Conservation (phyloP, 2,113 vertebrate genomes). For the Ciconia stormi region DNA sequence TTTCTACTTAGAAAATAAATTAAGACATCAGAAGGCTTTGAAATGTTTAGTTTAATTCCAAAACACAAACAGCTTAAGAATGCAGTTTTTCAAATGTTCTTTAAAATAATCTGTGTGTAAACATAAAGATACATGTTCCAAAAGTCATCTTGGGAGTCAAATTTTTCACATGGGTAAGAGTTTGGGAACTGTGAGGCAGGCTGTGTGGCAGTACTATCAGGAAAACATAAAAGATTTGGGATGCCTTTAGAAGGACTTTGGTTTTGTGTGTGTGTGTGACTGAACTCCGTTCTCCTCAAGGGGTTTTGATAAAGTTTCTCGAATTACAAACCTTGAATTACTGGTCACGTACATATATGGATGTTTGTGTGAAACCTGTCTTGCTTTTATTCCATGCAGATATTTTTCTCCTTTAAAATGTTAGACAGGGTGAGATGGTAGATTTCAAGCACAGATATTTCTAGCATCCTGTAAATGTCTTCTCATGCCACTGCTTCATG, state of each 20-base stretch:
- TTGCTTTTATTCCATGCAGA: not conserved
- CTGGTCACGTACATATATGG: rapidly evolving
- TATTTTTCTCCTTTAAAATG: not conserved
- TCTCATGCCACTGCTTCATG: not conserved
- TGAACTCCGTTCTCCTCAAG: not conserved
- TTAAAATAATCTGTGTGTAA: not conserved
- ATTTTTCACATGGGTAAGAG: not conserved
- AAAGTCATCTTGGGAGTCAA: not conserved
- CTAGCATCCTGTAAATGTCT: not conserved
- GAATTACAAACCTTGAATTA: not conserved
- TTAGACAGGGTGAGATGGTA: not conserved
- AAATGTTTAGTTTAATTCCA: not conserved
- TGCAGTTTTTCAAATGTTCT: not conserved
- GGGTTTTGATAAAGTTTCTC: not conserved
- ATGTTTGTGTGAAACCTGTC: not conserved
- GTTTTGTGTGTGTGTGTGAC: not conserved
- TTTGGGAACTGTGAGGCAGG: not conserved
- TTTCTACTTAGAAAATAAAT: not conserved
- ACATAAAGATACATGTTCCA: rapidly evolving
- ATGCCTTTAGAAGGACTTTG: not conserved
- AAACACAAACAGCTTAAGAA: not conserved
- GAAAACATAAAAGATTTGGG: not conserved
- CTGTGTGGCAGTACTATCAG: not conserved
- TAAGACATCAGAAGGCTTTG: not conserved
- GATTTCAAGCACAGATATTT: not conserved